Evolutionary conservation across 2,888 invertebrate genomes (phyloP), one percentile per base, ranked within the genome.

Genomic region (Erebia palarica): DNA sequence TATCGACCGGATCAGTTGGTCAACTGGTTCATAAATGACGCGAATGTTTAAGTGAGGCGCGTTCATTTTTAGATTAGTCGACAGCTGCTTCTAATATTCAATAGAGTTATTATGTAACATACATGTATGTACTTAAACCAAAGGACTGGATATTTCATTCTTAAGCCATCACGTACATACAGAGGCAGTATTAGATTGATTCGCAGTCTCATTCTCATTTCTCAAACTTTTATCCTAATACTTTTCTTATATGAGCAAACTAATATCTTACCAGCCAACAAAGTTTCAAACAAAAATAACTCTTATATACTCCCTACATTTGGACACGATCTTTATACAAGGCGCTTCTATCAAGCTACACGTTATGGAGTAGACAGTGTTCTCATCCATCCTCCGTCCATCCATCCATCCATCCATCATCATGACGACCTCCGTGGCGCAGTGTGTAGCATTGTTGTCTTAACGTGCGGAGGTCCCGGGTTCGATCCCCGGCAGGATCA

Each of bases 211-310:
- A 68, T 76, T 74, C 78, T 78, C 78, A 77, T 78, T 79, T 76
- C 69, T 70, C 73, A 79, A 80, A 79, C 76, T 80, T 79, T 80
- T 78, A 79, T 78, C 76, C 71, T 73, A 70, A 74, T 73, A 75
- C 75, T 71, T 47, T 65, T 73, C 69, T 36, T 69, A 71, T 57
- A 72, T 51, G 49, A 68, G 47, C 61, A 61, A 71, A 65, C 51
- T 70, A 65, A 51, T 55, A 71, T 49, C 47, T 57, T 65, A 21
- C 10, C 8, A 27, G 14, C 36, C n/a, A 42, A 42, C 57, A 44
- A 21, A 49, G 47, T 47, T 60, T 58, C 61, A 58, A n/a, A 11
- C 63, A 18, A 73, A 73, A 67, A 66, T 67, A 53, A 66, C 5
- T 55, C 67, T 67, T 71, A 73, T 73, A 73, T 55, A 16, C 8